phyloP scores from a whole-genome alignment of 1,140 invertebrate species.

The Acyrthosiphon pisum region DNA sequence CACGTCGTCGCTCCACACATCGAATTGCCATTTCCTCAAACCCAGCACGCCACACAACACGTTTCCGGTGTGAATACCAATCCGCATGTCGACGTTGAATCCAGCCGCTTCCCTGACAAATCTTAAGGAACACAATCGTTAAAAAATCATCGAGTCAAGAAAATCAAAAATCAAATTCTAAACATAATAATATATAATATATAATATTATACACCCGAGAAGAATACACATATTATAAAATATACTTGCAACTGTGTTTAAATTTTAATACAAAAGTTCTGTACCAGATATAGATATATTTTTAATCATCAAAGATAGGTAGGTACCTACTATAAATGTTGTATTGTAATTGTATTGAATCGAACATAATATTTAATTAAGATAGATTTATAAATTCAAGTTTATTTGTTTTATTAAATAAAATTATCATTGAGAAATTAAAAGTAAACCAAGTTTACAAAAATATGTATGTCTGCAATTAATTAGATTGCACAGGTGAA shows the following conservation, averaged over 20 bases:
- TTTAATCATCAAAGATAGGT: neutral
- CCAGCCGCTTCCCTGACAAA: conserved; percentile 87
- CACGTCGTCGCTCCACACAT: conserved; percentile 98
- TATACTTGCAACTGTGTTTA: neutral
- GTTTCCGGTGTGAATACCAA: conserved; percentile 92
- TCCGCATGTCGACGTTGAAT: conserved; percentile 93
- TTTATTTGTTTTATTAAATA: neutral
- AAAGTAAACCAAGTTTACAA: neutral
- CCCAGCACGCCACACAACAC: conserved; percentile 96
- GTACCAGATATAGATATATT: neutral
- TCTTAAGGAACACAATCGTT: conserved; percentile 66
- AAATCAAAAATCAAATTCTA: neutral
- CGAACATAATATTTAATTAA: neutral
- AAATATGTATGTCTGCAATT: neutral
- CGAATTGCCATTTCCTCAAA: conserved; percentile 96
- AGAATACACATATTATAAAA: neutral
- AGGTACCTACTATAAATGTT: neutral
- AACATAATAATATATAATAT: neutral
- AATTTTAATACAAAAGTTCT: neutral
- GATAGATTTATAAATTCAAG: neutral
- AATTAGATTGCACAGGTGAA: neutral
- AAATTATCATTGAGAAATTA: neutral
- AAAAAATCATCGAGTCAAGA: neutral
- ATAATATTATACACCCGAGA: neutral
- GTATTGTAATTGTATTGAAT: neutral